Evolutionary conservation across 2,888 invertebrate genomes (phyloP).

Genomic region (Odontocerum albicorne): DNA sequence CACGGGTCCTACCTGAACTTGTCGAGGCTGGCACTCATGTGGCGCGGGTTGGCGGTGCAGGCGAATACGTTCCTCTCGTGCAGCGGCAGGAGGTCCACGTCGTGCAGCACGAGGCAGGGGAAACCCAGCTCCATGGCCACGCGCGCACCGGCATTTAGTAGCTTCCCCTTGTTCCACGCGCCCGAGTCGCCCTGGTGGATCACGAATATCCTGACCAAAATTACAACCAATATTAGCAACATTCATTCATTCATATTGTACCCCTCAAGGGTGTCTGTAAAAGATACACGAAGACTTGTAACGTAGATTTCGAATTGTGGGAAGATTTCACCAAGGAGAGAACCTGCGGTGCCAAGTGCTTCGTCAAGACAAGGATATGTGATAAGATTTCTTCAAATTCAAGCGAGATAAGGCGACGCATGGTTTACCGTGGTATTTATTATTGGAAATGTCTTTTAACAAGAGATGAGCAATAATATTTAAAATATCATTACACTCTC

Average conservation of each 20-base stretch:
- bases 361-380: too few relatives aligned
- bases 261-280: too few relatives aligned
- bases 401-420: too few relatives aligned
- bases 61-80: constrained; percentile 81
- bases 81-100: constrained; percentile 85
- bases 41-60: constrained; percentile 76
- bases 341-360: too few relatives aligned
- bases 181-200: constrained; percentile 78
- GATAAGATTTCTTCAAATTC: too few relatives aligned
- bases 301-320: too few relatives aligned
- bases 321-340: too few relatives aligned
- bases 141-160: constrained; percentile 83
- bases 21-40: constrained; percentile 87
- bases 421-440: too few relatives aligned
- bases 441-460: too few relatives aligned
- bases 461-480: too few relatives aligned
- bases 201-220: constrained; percentile 71
- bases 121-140: constrained; percentile 71
- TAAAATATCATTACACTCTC: too few relatives aligned
- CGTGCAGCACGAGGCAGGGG: constrained; percentile 87
- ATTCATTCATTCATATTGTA: neutral
- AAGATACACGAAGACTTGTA: too few relatives aligned
- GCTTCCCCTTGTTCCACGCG: constrained; percentile 84
- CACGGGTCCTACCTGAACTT: constrained; percentile 64
- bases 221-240: neutral